phyloP scores from a whole-genome alignment of 2,113 vertebrate genomes.

The Gopherus flavomarginatus region DNA sequence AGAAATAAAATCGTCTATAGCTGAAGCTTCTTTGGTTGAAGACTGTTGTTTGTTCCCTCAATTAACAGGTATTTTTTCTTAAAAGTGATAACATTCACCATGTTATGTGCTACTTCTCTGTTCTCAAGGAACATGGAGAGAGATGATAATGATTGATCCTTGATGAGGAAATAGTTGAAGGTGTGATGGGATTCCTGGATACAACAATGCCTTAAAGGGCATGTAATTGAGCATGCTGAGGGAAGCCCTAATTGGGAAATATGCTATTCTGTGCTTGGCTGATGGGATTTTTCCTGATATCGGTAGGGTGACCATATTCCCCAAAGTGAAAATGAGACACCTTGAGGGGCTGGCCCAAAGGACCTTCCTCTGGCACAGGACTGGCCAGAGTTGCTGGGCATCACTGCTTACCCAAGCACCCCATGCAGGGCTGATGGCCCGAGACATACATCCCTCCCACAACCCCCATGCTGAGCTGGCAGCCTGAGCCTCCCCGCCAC shows the following conservation, averaged over 20 bases:
- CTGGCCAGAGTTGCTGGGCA: too few species aligned
- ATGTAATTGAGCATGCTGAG: not conserved
- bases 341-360: not conserved
- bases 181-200: not conserved
- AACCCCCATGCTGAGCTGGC: not conserved
- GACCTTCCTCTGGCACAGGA: too few species aligned
- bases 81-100: not conserved
- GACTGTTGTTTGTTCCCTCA: accelerated
- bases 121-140: not conserved
- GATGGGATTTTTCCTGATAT: not conserved
- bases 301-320: too few species aligned
- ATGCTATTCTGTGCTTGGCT: not conserved
- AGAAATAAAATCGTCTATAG: not conserved
- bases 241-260: not conserved
- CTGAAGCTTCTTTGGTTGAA: not conserved
- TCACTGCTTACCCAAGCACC: too few species aligned
- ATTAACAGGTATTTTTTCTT: not conserved
- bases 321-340: not conserved
- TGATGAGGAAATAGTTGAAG: not conserved
- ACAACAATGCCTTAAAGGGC: not conserved
- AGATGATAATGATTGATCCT: not conserved
- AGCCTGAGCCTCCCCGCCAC: not conserved
- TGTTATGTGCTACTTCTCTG: not conserved
- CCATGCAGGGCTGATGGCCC: too few species aligned
- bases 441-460: too few species aligned